A percentile compares a stretch with the other conserved stretches of the same genome.
phyloP scores from a whole-genome alignment of 2,113 vertebrate genomes.

The Leptocoma aspasia region DNA sequence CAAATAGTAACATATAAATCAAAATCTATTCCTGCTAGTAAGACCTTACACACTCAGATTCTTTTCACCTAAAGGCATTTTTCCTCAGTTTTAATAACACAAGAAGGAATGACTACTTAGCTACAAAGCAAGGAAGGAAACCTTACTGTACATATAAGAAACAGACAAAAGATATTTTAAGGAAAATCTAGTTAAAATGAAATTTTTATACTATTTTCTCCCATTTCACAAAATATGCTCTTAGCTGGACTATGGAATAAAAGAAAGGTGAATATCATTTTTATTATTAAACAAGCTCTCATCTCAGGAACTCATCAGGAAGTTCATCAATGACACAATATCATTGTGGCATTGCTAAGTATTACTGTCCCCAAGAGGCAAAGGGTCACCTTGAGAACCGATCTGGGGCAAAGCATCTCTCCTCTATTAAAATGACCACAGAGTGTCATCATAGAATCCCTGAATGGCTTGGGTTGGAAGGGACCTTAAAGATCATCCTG shows the following conservation, averaged over 20 bases:
- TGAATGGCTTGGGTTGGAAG: not conserved
- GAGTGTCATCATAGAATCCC: not conserved
- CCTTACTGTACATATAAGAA: not conserved
- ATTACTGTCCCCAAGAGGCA: not conserved
- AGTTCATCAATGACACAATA: not conserved
- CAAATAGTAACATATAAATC: constrained; percentile 28
- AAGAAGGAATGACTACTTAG: constrained; percentile 31
- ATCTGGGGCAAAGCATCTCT: not conserved
- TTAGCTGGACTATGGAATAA: not conserved
- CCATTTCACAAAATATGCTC: not conserved
- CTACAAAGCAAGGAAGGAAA: not conserved
- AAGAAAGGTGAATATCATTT: not conserved
- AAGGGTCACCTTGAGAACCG: not conserved
- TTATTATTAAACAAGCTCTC: not conserved
- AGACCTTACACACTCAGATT: constrained; percentile 3
- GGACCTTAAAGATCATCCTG: not conserved
- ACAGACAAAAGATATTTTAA: not conserved
- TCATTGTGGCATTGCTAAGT: not conserved
- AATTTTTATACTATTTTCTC: not conserved
- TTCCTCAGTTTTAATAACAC: constrained; percentile 58
- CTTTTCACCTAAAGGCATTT: constrained; percentile 30
- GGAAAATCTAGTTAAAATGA: not conserved
- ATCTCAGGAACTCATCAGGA: not conserved
- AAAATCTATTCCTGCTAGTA: not conserved
- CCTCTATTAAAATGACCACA: not conserved